Base-by-base conservation (phyloP, 2,113 vertebrate species). In the Phainopepla nitens region DNA sequence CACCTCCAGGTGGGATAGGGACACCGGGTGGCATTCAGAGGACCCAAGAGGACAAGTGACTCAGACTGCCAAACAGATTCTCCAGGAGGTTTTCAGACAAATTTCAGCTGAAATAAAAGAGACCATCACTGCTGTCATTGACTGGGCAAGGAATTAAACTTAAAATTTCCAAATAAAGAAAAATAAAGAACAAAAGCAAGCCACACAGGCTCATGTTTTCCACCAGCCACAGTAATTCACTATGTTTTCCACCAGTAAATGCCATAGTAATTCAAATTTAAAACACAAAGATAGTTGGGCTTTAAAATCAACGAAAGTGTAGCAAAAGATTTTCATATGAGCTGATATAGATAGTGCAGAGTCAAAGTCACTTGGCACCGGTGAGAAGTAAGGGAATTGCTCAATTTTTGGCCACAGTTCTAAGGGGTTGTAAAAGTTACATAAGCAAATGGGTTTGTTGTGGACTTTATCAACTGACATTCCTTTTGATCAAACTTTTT, bases 361-460 rank as follows among this genome's bases (percentile, higher is more conserved):
- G 4, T 47, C 78, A 73, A 77, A 80, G 79, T 45, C 91, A 73
- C 62, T 91, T 90, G 91, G 76, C 73, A 56, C 23, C 39, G 49
- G 35, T 50, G 33, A 6, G 2, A 77, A 62, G 75, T 50, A 72
- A 53, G 24, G 35, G 81, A 78, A 61, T 91, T 89, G 81, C 79
- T 94, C 83, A 51, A 75, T 85, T 72, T 92, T 80, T 93, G 82
- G 90, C 82, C 39, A 24, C 51, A 45, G 36, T 61, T 91, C 64
- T 82, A 62, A 56, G 50, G 41, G 50, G 21, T 42, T 89, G 82
- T 93, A 85, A 71, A 93, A 87, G 57, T 61, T 89, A 76, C 2
- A 1, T 80, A 51, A 79, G 58, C 33, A 62, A 82, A 90, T 44
- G n/a, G 73, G 51, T 92, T 83, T 89, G 54, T 92, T 73, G 39